Evolutionary conservation across 2,797 vertebrate genomes (phyloP).

Genomic region (Muscicapa comitata): DNA sequence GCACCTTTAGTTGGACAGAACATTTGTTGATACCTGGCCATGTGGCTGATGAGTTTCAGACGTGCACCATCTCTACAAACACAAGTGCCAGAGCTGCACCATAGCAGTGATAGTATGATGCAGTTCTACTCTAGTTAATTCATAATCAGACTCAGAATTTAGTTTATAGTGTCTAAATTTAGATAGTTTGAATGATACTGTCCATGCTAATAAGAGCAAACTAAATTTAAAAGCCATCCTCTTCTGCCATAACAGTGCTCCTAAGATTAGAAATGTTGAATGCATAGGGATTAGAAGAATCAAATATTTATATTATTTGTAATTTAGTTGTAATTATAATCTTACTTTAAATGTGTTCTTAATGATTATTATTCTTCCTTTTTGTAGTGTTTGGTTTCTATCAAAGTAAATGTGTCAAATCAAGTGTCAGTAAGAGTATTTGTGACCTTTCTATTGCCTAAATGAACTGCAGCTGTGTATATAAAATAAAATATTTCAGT

Average conservation of each 20-base stretch:
- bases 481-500: constrained; percentile 34
- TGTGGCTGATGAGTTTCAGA: no score
- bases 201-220: neutral
- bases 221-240: constrained; percentile 4
- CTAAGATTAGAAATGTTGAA: neutral
- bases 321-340: constrained; percentile 12
- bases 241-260: neutral
- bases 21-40: neutral
- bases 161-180: neutral
- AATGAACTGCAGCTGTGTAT: constrained; percentile 39
- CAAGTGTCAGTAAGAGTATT: constrained; percentile 1
- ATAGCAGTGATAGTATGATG: neutral
- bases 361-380: constrained; percentile 17
- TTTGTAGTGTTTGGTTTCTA: constrained; percentile 37
- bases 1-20: neutral
- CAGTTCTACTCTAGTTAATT: neutral
- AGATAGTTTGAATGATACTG: neutral
- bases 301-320: constrained; percentile 15
- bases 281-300: neutral
- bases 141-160: neutral
- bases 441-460: constrained; percentile 41
- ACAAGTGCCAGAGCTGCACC: constrained; percentile 23
- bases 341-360: constrained; percentile 10
- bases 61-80: no score
- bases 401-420: constrained; percentile 18